These are phyloP conservation scores for Melozone crissalis DNA, from an alignment of 2,113 vertebrate genomes.

Conservation along the genomic window DNA sequence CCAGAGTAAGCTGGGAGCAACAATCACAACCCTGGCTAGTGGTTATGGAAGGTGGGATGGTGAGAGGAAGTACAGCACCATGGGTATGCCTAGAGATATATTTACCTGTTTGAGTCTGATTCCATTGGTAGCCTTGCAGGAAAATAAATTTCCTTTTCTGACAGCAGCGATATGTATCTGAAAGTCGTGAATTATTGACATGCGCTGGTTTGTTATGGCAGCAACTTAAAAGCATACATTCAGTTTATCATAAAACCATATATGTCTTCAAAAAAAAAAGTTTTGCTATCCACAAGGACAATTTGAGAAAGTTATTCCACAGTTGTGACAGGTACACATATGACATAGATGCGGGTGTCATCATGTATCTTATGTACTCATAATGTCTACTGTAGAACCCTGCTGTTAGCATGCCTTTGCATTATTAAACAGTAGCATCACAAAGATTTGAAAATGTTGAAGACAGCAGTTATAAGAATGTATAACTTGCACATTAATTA, in stretches of 20 bases:
- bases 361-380: background rate
- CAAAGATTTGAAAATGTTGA: background rate
- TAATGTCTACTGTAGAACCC: background rate
- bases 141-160: background rate
- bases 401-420: background rate
- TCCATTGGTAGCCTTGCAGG: background rate
- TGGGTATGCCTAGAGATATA: accelerated
- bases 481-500: background rate
- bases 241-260: background rate
- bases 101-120: background rate
- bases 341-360: background rate
- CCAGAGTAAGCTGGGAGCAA: background rate
- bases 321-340: background rate
- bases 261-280: background rate
- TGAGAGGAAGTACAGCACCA: background rate
- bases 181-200: background rate
- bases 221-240: background rate
- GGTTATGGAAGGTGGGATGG: background rate
- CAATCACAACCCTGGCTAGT: accelerated
- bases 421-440: background rate
- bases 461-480: background rate
- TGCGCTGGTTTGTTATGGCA: background rate
- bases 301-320: background rate
- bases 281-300: background rate
- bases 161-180: background rate